A percentile compares a stretch with the other conserved stretches of the same genome.
Evolutionary conservation across 2,888 invertebrate species (phyloP).

Genomic region (Drosophila rellima): DNA sequence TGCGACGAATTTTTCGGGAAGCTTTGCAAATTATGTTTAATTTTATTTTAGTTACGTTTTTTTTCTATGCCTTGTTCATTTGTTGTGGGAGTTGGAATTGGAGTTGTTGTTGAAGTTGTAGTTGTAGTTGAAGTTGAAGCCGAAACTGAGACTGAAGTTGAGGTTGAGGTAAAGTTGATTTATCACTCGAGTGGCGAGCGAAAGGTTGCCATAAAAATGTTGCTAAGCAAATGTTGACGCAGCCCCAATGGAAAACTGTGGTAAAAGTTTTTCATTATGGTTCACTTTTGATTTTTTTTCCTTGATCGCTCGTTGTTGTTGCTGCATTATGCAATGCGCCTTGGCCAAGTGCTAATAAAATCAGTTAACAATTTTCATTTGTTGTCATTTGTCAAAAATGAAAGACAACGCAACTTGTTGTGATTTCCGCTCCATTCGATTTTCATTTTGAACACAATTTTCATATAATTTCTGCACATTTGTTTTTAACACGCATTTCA

Average conservation of each 20-base stretch:
- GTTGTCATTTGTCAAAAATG: conserved; percentile 66
- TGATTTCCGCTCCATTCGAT: conserved; percentile 63
- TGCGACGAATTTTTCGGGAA: conserved; percentile 53
- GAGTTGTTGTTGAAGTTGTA: conserved; percentile 14
- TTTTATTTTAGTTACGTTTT: conserved; percentile 24
- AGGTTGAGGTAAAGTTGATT: conserved; percentile 60
- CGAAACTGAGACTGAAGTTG: conserved; percentile 33
- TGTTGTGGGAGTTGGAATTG: conserved; percentile 53
- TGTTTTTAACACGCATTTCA: conserved; percentile 72
- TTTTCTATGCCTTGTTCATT: conserved; percentile 1
- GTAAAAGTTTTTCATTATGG: conserved; percentile 63
- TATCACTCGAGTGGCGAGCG: conserved; percentile 70
- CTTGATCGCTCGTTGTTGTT: conserved; percentile 10
- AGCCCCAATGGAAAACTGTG: conserved; percentile 35
- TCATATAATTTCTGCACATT: conserved; percentile 55
- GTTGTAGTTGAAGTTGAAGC: conserved; percentile 4
- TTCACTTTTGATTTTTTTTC: conserved; percentile 10
- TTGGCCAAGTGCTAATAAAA: conserved; percentile 75
- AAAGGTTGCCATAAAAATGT: conserved; percentile 76
- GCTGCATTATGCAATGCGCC: conserved; percentile 62
- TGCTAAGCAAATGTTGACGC: conserved; percentile 72
- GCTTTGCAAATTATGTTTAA: conserved; percentile 50
- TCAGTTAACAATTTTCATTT: conserved; percentile 62
- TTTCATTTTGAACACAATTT: conserved; percentile 33
- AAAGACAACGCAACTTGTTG: conserved; percentile 24